phyloP scores from a whole-genome alignment of 1,140 invertebrate genomes.

The Chionoecetes opilio region DNA sequence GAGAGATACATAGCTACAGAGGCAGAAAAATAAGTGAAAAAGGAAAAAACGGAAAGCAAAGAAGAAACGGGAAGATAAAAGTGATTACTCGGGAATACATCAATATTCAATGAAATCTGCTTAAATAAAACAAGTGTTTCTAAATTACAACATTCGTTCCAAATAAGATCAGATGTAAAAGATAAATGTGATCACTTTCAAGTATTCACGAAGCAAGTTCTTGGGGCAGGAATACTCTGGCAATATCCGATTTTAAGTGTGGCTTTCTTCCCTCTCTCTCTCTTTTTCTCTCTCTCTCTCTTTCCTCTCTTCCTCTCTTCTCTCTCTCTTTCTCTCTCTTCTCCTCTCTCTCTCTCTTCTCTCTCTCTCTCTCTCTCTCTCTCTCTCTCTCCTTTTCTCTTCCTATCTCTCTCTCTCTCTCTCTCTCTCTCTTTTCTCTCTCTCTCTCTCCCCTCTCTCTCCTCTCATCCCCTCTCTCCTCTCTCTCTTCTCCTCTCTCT shows the following conservation, averaged over 20 bases:
- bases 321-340: constrained; percentile 4
- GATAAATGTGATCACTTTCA: not conserved
- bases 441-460: too few relatives aligned
- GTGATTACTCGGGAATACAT: not conserved
- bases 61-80: too few relatives aligned
- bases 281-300: constrained; percentile 37
- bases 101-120: not conserved
- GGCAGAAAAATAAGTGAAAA: too few relatives aligned
- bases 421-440: too few relatives aligned
- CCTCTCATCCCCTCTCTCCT: too few relatives aligned
- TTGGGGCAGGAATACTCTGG: not conserved
- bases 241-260: not conserved
- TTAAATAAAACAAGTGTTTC: not conserved
- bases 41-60: too few relatives aligned
- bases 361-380: too few relatives aligned
- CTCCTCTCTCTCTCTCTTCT: too few relatives aligned
- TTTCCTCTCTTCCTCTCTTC: not conserved
- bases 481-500: too few relatives aligned
- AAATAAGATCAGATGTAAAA: not conserved
- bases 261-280: not conserved
- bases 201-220: not conserved
- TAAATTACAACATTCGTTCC: not conserved
- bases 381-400: too few relatives aligned
- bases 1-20: too few relatives aligned
- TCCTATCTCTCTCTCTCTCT: too few relatives aligned